These are phyloP conservation scores for Promerops cafer DNA, from an alignment of 2,113 vertebrate species.

Conservation along the genomic window DNA sequence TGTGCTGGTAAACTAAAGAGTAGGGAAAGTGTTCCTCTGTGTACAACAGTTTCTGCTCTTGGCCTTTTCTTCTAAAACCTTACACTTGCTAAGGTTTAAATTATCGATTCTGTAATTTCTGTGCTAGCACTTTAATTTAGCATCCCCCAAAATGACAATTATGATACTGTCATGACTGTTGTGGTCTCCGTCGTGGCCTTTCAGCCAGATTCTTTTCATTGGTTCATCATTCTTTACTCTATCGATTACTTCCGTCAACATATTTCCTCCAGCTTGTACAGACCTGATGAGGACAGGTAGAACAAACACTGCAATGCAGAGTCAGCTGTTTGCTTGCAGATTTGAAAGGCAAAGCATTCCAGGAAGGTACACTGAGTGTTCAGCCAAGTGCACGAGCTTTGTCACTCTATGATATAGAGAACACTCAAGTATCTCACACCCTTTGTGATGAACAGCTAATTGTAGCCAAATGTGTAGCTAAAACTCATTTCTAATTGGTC, in stretches of 20 bases:
- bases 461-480: not conserved
- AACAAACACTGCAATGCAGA: constrained; percentile 69
- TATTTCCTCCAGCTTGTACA: constrained; percentile 55
- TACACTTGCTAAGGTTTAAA: constrained; percentile 15
- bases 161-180: constrained; percentile 58
- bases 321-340: constrained; percentile 71
- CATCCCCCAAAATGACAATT: constrained; percentile 39
- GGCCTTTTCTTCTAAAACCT: not conserved
- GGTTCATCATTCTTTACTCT: constrained; percentile 90
- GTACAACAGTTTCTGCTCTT: not conserved
- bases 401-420: not conserved
- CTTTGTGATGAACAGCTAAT: not conserved
- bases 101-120: constrained; percentile 55
- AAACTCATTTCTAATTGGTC: not conserved
- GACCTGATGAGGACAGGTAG: constrained; percentile 65
- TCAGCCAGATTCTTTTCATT: constrained; percentile 75
- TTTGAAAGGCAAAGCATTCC: constrained; percentile 60
- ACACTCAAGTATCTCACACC: not conserved
- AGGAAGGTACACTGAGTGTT: not conserved
- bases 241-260: constrained; percentile 87
- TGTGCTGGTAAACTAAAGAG: not conserved
- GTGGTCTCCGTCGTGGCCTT: constrained; percentile 55
- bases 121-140: constrained; percentile 38
- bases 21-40: not conserved
- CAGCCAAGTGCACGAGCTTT: not conserved